Percentiles rank a stretch among this genome's conserved stretches.
Conservation (phyloP, 2,113 vertebrate species). For the Campylomormyrus numenius region DNA sequence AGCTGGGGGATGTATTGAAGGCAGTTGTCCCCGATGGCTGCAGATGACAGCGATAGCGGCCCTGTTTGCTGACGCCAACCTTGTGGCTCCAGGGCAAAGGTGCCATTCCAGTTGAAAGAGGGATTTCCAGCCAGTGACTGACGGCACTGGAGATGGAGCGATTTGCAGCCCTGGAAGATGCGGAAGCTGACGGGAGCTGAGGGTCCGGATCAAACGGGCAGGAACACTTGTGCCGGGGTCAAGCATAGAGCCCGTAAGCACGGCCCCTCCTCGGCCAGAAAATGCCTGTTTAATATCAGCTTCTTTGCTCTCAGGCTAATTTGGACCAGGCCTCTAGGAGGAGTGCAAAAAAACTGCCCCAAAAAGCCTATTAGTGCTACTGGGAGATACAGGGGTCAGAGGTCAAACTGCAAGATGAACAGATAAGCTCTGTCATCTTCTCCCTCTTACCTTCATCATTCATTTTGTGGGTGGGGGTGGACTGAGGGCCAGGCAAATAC, state of each 20-base stretch:
- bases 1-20: background rate
- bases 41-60: background rate
- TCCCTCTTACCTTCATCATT: background rate
- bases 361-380: slow-evolving; percentile 8
- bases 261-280: background rate
- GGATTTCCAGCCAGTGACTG: background rate
- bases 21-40: background rate
- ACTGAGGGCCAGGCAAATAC: background rate
- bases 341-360: background rate
- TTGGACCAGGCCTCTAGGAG: background rate
- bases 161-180: background rate
- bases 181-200: background rate
- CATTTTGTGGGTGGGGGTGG: background rate
- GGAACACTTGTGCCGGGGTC: background rate
- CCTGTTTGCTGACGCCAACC: background rate
- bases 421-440: slow-evolving; percentile 2
- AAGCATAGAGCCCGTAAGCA: background rate
- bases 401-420: slow-evolving; percentile 11
- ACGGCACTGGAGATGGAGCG: background rate
- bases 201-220: background rate
- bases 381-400: background rate
- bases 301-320: background rate
- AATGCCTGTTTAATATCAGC: background rate
- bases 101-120: background rate
- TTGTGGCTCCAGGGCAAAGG: background rate